These are phyloP conservation scores for Chaitophorus viminalis DNA, from an alignment of 2,888 invertebrate species.

Conservation along the genomic window DNA sequence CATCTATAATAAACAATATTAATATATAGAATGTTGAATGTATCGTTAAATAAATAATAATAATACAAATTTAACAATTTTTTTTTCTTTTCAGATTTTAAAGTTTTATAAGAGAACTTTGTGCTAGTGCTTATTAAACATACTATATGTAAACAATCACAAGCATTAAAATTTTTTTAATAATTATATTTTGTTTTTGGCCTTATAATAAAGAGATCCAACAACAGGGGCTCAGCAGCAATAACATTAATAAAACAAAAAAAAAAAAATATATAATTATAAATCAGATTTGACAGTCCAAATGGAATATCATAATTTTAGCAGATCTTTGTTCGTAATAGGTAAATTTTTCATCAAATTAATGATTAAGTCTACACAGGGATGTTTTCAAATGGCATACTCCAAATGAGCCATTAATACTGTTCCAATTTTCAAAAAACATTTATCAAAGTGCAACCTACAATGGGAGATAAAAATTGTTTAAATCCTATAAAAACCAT, in stretches of 20 bases:
- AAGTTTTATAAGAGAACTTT: conserved; percentile 40
- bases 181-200: conserved; percentile 32
- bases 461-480: conserved; percentile 1
- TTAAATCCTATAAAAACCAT: conserved; percentile 4
- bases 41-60: conserved; percentile 33
- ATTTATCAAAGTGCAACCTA: conserved; percentile 43
- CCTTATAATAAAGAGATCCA: conserved; percentile 56
- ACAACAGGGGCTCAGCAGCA: conserved; percentile 61
- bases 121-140: conserved; percentile 48
- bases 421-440: conserved; percentile 37
- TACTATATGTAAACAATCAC: conserved; percentile 38
- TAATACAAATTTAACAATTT: conserved; percentile 31
- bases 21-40: conserved; percentile 41
- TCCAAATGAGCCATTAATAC: conserved; percentile 44
- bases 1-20: conserved; percentile 61
- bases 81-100: conserved; percentile 23
- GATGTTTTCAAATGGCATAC: conserved; percentile 15
- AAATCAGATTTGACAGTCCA: conserved; percentile 47
- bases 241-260: conserved; percentile 27
- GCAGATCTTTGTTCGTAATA: conserved; percentile 57
- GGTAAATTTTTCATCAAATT: conserved; percentile 53
- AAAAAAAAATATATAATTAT: background rate
- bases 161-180: conserved; percentile 31
- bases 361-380: conserved; percentile 36
- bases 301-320: conserved; percentile 44